Base-by-base conservation (phyloP, 2,797 vertebrate genomes). In the Schizothorax lantsangensis region DNA sequence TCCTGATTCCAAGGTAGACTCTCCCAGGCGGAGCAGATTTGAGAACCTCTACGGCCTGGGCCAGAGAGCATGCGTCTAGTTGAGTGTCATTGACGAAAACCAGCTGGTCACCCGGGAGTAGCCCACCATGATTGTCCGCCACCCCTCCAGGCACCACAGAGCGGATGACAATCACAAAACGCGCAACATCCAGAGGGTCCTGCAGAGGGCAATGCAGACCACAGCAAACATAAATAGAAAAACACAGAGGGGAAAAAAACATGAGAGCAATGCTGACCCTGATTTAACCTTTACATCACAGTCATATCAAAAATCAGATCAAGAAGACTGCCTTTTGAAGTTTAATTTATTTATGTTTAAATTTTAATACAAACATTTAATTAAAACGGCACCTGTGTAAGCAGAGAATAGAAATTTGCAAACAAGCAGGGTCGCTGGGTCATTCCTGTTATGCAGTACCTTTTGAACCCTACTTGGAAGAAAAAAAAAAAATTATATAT, bases 91-190 rank as follows among this genome's bases (percentile, higher is more conserved):
- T 98, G 33, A 99, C 97, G 0, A 96, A 98, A 26, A 98, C 95
- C 90, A 99, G 93, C 91, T 97, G 97, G 88, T 99, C 98, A 1
- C 98, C 97, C 0, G 98, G 97, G n/a, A 97, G 89, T 0, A 99
- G 88, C 40, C 94, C 92, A 0, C 97, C 96, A 0, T 94, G 90
- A 10, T 81, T 92, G 89, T 99, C 97, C 0, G 97, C 98, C 1
- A 97, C 95, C 1, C 98, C 95, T 0, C 96, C 96, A 0, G 95
- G 90, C 57, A 98, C 97, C 94, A 99, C 92, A 2, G 98, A 98
- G 11, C 98, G 97, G 87, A 99, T 96, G 90, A 99, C 97, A 86
- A 98, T 97, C 92, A 98, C 98, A 43, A 96, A 97, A 69, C 95
- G 94, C 2, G 95, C 91, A 0, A 96, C 91, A 82, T 99, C 98